Conservation (phyloP, 2,888 invertebrate genomes). For the Rotaria socialis region DNA sequence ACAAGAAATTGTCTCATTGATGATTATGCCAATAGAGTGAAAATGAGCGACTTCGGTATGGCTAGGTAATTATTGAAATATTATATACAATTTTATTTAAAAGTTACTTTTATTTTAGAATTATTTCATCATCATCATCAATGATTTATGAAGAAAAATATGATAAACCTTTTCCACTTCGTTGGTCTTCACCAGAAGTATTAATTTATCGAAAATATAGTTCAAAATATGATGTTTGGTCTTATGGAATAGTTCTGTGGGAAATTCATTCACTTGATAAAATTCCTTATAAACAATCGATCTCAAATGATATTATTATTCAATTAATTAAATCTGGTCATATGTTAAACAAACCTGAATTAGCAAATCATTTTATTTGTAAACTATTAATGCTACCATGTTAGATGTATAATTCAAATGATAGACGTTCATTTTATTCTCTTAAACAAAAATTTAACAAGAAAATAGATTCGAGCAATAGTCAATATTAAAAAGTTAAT, state of each 20-base stretch:
- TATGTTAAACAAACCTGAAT: not conserved
- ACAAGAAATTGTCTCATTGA: slow-evolving; percentile 17
- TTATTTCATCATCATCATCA: not conserved
- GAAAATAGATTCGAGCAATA: no score
- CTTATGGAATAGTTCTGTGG: slow-evolving; percentile 12
- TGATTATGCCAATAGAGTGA: not conserved
- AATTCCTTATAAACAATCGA: not conserved
- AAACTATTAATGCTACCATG: not conserved
- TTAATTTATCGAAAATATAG: not conserved
- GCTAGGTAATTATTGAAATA: not conserved
- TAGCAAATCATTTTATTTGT: not conserved
- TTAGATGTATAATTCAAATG: not conserved
- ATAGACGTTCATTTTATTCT: not conserved
- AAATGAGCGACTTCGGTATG: slow-evolving; percentile 20
- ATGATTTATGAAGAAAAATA: not conserved
- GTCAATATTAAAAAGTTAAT: no score
- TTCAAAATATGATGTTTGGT: slow-evolving; percentile 5
- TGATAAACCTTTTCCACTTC: slow-evolving; percentile 15
- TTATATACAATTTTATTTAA: no score
- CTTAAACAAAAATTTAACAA: not conserved
- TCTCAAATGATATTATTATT: not conserved
- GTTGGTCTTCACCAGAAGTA: slow-evolving; percentile 1
- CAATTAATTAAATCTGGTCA: not conserved
- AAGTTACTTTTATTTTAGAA: not conserved
- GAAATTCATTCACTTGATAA: not conserved